Conservation (phyloP, 2,113 vertebrate species). For the Holacanthus passer region DNA sequence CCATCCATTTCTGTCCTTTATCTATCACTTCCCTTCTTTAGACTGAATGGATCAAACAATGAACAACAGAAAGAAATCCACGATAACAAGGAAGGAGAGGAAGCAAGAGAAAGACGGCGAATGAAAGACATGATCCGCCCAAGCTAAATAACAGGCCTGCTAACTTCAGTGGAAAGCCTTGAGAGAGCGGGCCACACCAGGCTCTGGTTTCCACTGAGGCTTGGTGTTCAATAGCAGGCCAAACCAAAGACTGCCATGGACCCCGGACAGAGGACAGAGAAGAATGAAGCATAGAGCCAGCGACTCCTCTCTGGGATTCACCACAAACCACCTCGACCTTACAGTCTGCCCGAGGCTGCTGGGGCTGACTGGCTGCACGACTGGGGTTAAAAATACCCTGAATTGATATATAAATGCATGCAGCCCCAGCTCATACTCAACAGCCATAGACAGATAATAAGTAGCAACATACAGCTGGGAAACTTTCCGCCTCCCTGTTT, state of each 20-base stretch:
- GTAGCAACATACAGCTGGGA: not conserved
- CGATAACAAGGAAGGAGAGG: conserved; percentile 9
- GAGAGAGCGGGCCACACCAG: conserved; percentile 42
- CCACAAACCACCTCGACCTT: conserved; percentile 55
- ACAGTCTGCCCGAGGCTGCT: conserved; percentile 14
- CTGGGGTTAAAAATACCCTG: conserved; percentile 39
- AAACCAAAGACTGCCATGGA: conserved; percentile 57
- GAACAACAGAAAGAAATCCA: conserved; percentile 2
- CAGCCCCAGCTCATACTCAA: not conserved
- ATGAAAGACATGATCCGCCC: conserved; percentile 1
- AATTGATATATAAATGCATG: conserved; percentile 24
- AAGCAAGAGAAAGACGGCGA: conserved; percentile 14
- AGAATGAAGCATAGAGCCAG: conserved; percentile 36
- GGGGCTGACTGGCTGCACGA: conserved; percentile 21
- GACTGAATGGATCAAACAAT: conserved; percentile 11
- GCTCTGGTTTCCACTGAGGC: conserved; percentile 65
- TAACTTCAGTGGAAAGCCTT: conserved; percentile 66
- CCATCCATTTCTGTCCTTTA: conserved; percentile 13
- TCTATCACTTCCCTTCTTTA: conserved; percentile 16
- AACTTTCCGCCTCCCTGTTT: conserved; percentile 2
- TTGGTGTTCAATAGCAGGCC: conserved; percentile 31
- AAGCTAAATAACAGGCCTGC: conserved; percentile 71
- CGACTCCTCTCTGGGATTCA: conserved; percentile 42
- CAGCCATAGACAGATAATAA: not conserved
- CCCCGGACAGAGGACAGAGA: conserved; percentile 18